Percentiles rank a stretch among this genome's conserved stretches.
Evolutionary conservation across 2,888 invertebrate genomes (phyloP).

Genomic region (Escarpia spicata): DNA sequence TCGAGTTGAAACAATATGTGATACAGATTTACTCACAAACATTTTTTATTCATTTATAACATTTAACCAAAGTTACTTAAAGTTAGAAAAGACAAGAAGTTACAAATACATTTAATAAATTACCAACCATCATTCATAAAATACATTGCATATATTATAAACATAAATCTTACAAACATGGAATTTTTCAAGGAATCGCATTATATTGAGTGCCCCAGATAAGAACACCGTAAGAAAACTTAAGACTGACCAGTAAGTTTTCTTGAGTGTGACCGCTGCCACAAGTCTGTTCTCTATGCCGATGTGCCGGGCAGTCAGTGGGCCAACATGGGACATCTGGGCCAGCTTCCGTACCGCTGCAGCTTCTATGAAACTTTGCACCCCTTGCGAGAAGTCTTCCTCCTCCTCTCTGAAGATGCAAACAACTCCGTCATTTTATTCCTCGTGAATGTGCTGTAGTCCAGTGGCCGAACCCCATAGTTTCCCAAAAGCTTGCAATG

Average conservation of each 20-base stretch:
- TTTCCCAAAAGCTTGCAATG: too few relatives aligned
- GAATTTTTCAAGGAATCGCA: too few relatives aligned
- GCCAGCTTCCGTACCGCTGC: constrained; percentile 51
- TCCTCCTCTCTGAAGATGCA: constrained; percentile 40
- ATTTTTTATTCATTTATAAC: too few relatives aligned
- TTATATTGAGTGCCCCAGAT: too few relatives aligned
- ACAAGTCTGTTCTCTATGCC: constrained; percentile 64
- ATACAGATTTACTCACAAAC: not conserved
- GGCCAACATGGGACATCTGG: constrained; percentile 46
- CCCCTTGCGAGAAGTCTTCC: constrained; percentile 63
- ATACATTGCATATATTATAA: too few relatives aligned
- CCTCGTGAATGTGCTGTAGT: not conserved
- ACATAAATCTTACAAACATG: too few relatives aligned
- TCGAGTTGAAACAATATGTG: not conserved
- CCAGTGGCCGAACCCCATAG: too few relatives aligned
- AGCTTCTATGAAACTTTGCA: constrained; percentile 58
- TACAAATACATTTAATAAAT: too few relatives aligned
- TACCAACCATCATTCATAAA: too few relatives aligned
- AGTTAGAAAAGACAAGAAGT: too few relatives aligned
- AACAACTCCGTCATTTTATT: constrained; percentile 4
- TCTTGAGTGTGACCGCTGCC: constrained; percentile 63
- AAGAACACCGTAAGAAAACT: not conserved
- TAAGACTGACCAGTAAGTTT: constrained; percentile 56
- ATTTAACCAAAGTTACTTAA: too few relatives aligned
- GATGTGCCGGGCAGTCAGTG: constrained; percentile 49